Evolutionary conservation across 2,888 invertebrate genomes (phyloP).

Genomic region (Neoaliturus tenellus): DNA sequence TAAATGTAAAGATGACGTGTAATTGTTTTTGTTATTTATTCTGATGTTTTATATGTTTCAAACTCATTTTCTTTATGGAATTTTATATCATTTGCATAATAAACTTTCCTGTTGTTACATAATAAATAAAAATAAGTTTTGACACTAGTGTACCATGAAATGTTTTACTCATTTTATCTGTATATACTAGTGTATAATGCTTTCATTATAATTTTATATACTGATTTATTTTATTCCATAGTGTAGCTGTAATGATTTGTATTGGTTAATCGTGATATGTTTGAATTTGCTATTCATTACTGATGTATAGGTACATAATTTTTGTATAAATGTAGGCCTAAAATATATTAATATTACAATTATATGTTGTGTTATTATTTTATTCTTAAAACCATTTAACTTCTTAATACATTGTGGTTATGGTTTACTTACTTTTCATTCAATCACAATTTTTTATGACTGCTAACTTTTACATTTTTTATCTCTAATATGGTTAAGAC

Average conservation of each 20-base stretch:
- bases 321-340: constrained; percentile 54
- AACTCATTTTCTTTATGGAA: background rate
- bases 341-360: constrained; percentile 53
- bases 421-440: too few species aligned
- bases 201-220: constrained; percentile 1
- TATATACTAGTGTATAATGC: constrained; percentile 49
- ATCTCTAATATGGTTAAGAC: too few species aligned
- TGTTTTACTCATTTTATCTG: background rate
- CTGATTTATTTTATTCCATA: background rate
- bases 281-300: constrained; percentile 42
- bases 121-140: background rate
- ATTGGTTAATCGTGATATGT: constrained; percentile 27
- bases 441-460: too few species aligned
- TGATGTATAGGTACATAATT: constrained; percentile 51
- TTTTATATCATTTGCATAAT: background rate
- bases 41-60: background rate
- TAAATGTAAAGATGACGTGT: background rate
- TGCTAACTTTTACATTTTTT: too few species aligned
- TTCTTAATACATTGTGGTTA: background rate
- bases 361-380: constrained; percentile 22
- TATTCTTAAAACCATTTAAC: background rate
- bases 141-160: background rate
- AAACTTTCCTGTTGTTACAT: background rate
- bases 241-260: constrained; percentile 33
- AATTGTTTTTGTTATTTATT: background rate